phyloP scores from a whole-genome alignment of 2,113 vertebrate genomes.

The Malurus elegans region DNA sequence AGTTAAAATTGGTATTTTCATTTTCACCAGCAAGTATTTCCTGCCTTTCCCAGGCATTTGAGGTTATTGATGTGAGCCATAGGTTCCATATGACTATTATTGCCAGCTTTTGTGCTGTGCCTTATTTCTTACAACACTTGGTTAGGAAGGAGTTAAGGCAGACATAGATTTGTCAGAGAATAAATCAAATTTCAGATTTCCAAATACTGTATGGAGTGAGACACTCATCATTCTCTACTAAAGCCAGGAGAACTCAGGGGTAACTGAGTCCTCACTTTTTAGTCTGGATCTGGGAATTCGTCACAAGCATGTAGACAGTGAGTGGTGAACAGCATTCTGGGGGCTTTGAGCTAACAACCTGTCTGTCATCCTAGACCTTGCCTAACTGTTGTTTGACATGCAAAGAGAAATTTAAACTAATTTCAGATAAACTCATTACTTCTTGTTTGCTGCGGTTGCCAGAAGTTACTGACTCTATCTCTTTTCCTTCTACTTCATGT shows the following conservation, averaged over 20 bases:
- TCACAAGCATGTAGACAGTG: background rate
- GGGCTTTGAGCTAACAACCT: background rate
- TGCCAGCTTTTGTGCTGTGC: fast-evolving
- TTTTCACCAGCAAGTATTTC: background rate
- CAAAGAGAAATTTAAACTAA: background rate
- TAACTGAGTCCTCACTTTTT: background rate
- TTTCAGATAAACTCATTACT: background rate
- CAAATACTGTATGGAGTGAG: background rate
- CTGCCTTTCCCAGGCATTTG: background rate
- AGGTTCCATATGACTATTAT: background rate
- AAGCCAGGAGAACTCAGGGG: background rate
- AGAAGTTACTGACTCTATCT: background rate
- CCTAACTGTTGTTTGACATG: background rate
- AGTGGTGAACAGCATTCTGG: background rate
- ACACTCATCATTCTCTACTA: background rate
- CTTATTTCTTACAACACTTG: background rate
- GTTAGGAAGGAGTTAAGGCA: background rate
- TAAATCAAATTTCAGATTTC: background rate
- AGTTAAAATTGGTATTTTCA: background rate
- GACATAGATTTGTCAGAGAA: background rate
- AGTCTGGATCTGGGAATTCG: background rate
- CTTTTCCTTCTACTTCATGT: background rate
- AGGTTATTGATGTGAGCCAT: background rate
- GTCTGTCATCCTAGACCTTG: background rate
- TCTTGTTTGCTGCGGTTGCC: background rate